Percentiles rank a stretch among this genome's conserved stretches.
phyloP scores from a whole-genome alignment of 2,113 vertebrate species.

The Blennius ocellaris region DNA sequence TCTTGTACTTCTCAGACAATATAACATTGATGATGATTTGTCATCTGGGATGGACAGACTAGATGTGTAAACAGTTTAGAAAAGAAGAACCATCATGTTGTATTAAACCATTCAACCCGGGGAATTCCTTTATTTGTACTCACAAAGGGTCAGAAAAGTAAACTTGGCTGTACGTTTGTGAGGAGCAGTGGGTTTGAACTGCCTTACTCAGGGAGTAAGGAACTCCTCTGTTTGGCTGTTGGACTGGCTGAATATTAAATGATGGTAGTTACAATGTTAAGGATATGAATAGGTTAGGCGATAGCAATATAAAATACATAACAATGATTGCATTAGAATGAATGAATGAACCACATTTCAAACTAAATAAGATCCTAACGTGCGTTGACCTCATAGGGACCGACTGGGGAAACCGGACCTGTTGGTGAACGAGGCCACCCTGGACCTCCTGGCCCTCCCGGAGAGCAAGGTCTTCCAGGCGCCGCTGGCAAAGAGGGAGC shows the following conservation, averaged over 20 bases:
- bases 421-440: conserved; percentile 97
- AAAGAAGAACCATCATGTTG: too few relatives aligned
- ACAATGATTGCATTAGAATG: not conserved
- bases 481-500: conserved; percentile 97
- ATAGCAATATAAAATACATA: too few relatives aligned
- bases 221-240: too few relatives aligned
- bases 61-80: not conserved
- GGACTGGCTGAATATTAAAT: not conserved
- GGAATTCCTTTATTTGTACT: too few relatives aligned
- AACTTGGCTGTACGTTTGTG: too few relatives aligned
- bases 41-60: not conserved
- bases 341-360: not conserved
- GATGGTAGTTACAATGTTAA: not conserved
- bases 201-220: too few relatives aligned
- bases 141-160: too few relatives aligned
- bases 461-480: conserved; percentile 96
- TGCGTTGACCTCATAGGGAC: conserved; percentile 78
- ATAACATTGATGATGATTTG: too few relatives aligned
- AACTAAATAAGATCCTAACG: conserved; percentile 2
- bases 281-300: too few relatives aligned
- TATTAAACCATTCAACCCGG: too few relatives aligned
- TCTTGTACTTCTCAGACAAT: too few relatives aligned
- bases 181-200: too few relatives aligned
- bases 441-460: conserved; percentile 96
- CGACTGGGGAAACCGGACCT: conserved; percentile 95